phyloP scores from a whole-genome alignment of 2,888 invertebrate species.

The Rugalucina vietnamica region DNA sequence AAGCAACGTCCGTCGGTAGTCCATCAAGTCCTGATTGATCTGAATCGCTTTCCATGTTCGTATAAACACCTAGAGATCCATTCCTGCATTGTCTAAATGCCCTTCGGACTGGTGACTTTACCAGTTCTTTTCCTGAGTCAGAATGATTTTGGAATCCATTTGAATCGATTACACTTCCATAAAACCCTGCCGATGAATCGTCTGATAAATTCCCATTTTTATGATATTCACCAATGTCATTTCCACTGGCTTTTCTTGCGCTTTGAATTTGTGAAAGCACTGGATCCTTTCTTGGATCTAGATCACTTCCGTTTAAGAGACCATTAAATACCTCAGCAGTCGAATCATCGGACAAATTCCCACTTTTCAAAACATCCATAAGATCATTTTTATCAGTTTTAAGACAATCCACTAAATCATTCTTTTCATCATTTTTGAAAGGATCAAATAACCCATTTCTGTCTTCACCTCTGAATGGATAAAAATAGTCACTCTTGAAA shows the following conservation, averaged over 20 bases:
- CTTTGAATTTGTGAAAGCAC: background rate
- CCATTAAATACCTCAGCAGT: background rate
- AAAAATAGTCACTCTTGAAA: background rate
- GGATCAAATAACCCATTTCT: background rate
- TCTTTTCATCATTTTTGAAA: background rate
- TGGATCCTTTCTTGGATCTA: background rate
- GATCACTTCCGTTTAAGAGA: background rate
- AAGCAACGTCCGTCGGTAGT: background rate
- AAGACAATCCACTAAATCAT: background rate
- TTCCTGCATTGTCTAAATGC: too few relatives aligned
- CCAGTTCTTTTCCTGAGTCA: too few relatives aligned
- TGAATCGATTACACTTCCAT: too few relatives aligned
- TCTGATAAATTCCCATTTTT: too few relatives aligned
- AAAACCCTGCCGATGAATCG: too few relatives aligned
- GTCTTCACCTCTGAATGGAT: background rate
- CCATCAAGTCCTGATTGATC: background rate
- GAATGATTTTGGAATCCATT: too few relatives aligned
- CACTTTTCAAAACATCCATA: background rate
- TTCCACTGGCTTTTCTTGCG: background rate
- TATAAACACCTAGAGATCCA: background rate
- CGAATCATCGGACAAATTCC: slow-evolving; percentile 3
- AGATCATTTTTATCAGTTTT: slow-evolving; percentile 6
- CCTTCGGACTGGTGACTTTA: too few relatives aligned
- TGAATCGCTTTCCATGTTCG: background rate
- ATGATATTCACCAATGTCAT: background rate